phyloP scores from a whole-genome alignment of 2,113 vertebrate genomes.

The Carassius gibelio region DNA sequence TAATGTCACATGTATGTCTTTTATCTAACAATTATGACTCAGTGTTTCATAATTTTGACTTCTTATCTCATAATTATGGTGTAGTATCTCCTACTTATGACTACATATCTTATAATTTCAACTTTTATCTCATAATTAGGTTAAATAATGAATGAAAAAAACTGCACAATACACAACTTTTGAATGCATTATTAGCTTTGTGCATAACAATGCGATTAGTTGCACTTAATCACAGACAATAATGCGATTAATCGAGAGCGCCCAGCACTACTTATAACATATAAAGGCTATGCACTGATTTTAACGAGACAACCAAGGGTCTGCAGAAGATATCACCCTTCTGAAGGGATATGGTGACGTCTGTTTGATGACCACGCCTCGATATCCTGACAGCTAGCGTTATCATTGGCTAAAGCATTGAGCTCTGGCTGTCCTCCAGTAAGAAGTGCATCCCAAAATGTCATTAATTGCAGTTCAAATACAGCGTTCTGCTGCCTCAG shows the following conservation, averaged over 20 bases:
- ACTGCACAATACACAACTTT: no score
- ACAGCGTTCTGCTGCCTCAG: conserved; percentile 48
- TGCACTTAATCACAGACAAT: no score
- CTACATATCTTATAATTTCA: not conserved
- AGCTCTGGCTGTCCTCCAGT: conserved; percentile 9
- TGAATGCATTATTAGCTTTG: no score
- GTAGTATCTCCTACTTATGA: not conserved
- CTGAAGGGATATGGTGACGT: conserved; percentile 34
- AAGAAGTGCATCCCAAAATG: conserved; percentile 24
- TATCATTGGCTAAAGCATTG: not conserved
- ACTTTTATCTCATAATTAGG: not conserved
- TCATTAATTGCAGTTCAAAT: not conserved
- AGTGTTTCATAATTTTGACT: not conserved
- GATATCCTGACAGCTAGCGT: not conserved
- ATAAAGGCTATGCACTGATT: not conserved
- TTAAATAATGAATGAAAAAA: no score
- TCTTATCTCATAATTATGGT: not conserved
- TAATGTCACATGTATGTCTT: not conserved
- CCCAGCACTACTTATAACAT: not conserved
- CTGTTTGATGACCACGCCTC: not conserved
- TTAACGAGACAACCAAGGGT: not conserved
- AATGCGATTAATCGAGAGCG: no score
- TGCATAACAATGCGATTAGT: no score
- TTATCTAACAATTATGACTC: not conserved
- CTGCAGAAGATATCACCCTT: not conserved